These are phyloP conservation scores for Gymnoscopelus microlampas DNA, from an alignment of 2,797 vertebrate species.

Conservation along the genomic window DNA sequence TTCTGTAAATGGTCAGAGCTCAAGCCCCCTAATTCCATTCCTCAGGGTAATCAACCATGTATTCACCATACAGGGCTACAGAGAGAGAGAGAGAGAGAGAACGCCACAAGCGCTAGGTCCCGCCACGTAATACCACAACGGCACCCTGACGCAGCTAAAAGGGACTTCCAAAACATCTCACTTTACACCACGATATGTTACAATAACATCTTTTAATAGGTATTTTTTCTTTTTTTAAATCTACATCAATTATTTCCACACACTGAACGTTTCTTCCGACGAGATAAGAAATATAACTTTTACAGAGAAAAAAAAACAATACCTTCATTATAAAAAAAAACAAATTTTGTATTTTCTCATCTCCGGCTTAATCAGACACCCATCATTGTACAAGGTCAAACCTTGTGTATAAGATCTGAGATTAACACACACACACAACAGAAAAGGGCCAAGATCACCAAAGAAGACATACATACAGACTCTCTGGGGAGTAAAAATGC, in stretches of 20 bases:
- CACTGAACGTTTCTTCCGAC: constrained; percentile 65
- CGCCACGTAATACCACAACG: constrained; percentile 31
- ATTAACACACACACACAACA: constrained; percentile 49
- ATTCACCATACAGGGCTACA: constrained; percentile 70
- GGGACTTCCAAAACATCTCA: constrained; percentile 46
- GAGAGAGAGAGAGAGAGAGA: constrained; percentile 44
- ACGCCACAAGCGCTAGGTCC: constrained; percentile 40
- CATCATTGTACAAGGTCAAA: constrained; percentile 29
- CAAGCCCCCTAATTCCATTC: constrained; percentile 79
- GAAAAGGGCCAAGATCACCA: constrained; percentile 49
- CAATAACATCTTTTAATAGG: constrained; percentile 68
- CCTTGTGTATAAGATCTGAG: constrained; percentile 42
- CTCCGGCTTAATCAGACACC: constrained; percentile 22
- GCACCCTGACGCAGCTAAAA: constrained; percentile 28
- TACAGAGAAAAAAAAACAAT: constrained; percentile 41
- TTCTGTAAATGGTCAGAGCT: constrained; percentile 85
- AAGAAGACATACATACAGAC: constrained; percentile 34
- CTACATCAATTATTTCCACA: constrained; percentile 49
- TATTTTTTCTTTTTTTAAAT: constrained; percentile 43
- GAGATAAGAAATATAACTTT: constrained; percentile 57
- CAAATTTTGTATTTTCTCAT: constrained; percentile 46
- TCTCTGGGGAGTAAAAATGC: constrained; percentile 39
- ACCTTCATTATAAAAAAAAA: constrained; percentile 42
- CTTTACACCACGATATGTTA: constrained; percentile 42
- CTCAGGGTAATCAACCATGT: constrained; percentile 83